These are phyloP conservation scores for Epinephelus lanceolatus DNA, from an alignment of 2,113 vertebrate genomes.

Conservation along the genomic window DNA sequence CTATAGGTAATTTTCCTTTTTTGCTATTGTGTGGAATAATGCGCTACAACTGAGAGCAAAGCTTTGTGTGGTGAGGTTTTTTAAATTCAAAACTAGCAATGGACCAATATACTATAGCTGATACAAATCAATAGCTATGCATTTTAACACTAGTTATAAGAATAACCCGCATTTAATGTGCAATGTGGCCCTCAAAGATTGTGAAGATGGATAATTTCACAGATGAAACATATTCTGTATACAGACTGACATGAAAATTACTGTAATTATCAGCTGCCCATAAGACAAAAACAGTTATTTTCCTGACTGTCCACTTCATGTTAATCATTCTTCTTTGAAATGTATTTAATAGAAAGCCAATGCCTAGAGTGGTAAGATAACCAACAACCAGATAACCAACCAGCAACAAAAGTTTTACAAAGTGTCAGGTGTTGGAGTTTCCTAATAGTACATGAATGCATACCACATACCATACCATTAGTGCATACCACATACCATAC, in stretches of 20 bases:
- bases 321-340: not conserved
- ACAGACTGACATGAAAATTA: not conserved
- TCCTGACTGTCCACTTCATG: not conserved
- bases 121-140: not conserved
- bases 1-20: not conserved
- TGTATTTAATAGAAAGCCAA: not conserved
- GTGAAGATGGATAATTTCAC: not conserved
- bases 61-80: not conserved
- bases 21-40: not conserved
- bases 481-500: not conserved
- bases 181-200: not conserved
- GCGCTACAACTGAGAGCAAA: not conserved
- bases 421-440: constrained; percentile 13
- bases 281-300: not conserved
- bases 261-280: not conserved
- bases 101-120: not conserved
- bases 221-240: not conserved
- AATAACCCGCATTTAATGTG: not conserved
- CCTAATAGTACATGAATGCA: constrained; percentile 5
- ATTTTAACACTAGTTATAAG: not conserved
- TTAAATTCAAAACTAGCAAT: not conserved
- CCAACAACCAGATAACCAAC: too few relatives aligned
- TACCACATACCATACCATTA: not conserved
- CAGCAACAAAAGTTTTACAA: not conserved
- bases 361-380: not conserved